A percentile compares a stretch with the other conserved stretches of the same genome.
phyloP scores from a whole-genome alignment of 2,888 invertebrate genomes.

The Eledona agricola region DNA sequence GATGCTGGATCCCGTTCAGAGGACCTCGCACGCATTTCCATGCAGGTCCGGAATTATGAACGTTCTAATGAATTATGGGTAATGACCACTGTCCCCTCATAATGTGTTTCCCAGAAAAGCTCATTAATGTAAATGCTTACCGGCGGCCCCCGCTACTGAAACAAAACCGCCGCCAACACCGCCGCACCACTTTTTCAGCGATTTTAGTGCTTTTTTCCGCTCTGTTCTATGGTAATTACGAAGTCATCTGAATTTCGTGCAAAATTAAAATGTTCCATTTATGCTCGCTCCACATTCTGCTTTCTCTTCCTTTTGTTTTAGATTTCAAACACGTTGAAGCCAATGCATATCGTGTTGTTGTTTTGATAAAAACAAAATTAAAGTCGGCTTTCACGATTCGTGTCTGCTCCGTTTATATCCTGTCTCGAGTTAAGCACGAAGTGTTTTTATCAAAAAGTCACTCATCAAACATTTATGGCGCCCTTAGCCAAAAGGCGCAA shows the following conservation, averaged over 20 bases:
- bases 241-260: slow-evolving; percentile 34
- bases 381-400: slow-evolving; percentile 34
- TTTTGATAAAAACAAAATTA: slow-evolving; percentile 36
- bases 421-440: slow-evolving; percentile 33
- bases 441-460: slow-evolving; percentile 22
- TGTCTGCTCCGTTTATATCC: slow-evolving; percentile 31
- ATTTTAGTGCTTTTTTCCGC: slow-evolving; percentile 23
- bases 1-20: slow-evolving; percentile 26
- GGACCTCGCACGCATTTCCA: slow-evolving; percentile 34
- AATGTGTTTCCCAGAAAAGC: slow-evolving; percentile 40
- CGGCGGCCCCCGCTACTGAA: slow-evolving; percentile 30
- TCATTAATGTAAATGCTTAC: slow-evolving; percentile 43
- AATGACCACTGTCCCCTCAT: slow-evolving; percentile 41
- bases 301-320: slow-evolving; percentile 23
- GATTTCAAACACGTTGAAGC: slow-evolving; percentile 24
- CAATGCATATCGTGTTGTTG: slow-evolving; percentile 35
- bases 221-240: slow-evolving; percentile 28
- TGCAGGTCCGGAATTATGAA: slow-evolving; percentile 38
- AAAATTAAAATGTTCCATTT: slow-evolving; percentile 35
- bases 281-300: slow-evolving; percentile 6
- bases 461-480: slow-evolving; percentile 30
- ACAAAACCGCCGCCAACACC: slow-evolving; percentile 28
- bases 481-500: no score
- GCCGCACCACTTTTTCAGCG: slow-evolving; percentile 30
- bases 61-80: slow-evolving; percentile 42